Evolutionary conservation across 2,797 vertebrate species (phyloP), one percentile per base, ranked within the genome.

Genomic region (Apogon talboti): DNA sequence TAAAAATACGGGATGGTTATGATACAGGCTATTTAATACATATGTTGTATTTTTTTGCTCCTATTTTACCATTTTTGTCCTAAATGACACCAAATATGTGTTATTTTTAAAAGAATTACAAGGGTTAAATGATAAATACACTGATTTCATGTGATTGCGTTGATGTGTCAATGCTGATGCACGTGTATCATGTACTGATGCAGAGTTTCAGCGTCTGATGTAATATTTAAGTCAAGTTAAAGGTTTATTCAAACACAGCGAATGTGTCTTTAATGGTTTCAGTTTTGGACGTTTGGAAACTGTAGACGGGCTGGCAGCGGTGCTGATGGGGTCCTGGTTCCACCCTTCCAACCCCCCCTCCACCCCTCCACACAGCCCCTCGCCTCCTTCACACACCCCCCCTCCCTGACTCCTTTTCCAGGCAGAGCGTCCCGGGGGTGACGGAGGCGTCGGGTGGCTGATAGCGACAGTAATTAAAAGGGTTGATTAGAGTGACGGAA

Each of bases 401-500:
- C 3, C 6, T 3, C 24, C 4, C 24, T 5, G 24, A 28, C 24
- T 28, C 24, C 35, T 57, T 49, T 66, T 68, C 59, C 74, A 64
- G 59, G 61, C 70, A 70, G 66, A 60, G 55, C 66, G 52, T 89
- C 84, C 87, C 86, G 71, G 69, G 76, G 82, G 85, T 86, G 88
- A 86, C 81, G 83, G 35, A 70, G 80, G 72, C 58, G 1, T 35
- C 58, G 82, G 84, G 77, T 57, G 76, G 83, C 74, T 68, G 74
- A 83, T 84, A 83, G 81, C 61, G 61, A 76, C 74, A 65, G 82
- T 90, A 91, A 91, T 91, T 92, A 93, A 91, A 92, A 85, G 71
- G 63, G 70, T 77, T 91, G 84, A 91, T 91, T 89, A 89, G 87
- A 91, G 67, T 91, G 92, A 92, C 67, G 71, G 87, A 92, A 91